Base-by-base conservation (phyloP, 2,797 vertebrate species). In the Spatula versicolor region DNA sequence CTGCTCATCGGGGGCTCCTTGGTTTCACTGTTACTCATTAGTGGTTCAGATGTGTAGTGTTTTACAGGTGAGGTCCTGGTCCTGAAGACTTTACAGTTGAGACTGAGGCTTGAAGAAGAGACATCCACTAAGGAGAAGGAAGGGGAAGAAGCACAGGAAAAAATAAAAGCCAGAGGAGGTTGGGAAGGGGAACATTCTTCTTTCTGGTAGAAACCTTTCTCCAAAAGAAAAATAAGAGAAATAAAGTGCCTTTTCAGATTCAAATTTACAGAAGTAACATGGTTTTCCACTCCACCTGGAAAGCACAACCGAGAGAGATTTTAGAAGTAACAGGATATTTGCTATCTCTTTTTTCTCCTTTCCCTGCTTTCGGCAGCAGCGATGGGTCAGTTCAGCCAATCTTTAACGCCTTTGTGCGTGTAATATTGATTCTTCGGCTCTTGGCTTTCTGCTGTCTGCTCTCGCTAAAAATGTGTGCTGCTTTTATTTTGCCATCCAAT, bases 401-500 rank as follows among this genome's bases (percentile, higher is more conserved):
- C 50, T 77, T 92, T 88, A 83, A 37, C 35, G 63, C 21, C 4
- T 11, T 72, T 78, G 30, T 88, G n/a, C 1, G 0, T 39, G 9
- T 39, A n/a, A 16, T 56, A 33, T 64, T 1, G 0, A 28, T 84
- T 86, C 35, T 69, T 84, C 56, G 62, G 30, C 46, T 64, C 75
- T 55, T n/a, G 33, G 48, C 41, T 84, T 92, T 85, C 48, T 90
- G 28, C 74, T 82, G 26, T 23, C 25, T 55, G 23, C 26, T 71
- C 21, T 84, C 37, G 35, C 37, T 86, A 26, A 43, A 79, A 66
- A 82, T 39, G 55, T 2, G 9, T 79, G 28, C 63, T n/a, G 21
- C 23, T 68, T 94, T 94, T 90, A 54, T 83, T 90, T 91, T 85
- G 54, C 54, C 37, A 39, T 82, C 45, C n/a, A 50, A 31, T 76